A percentile compares a stretch with the other conserved stretches of the same genome.
phyloP scores from a whole-genome alignment of 2,113 vertebrate species.

The Ursus arctos region DNA sequence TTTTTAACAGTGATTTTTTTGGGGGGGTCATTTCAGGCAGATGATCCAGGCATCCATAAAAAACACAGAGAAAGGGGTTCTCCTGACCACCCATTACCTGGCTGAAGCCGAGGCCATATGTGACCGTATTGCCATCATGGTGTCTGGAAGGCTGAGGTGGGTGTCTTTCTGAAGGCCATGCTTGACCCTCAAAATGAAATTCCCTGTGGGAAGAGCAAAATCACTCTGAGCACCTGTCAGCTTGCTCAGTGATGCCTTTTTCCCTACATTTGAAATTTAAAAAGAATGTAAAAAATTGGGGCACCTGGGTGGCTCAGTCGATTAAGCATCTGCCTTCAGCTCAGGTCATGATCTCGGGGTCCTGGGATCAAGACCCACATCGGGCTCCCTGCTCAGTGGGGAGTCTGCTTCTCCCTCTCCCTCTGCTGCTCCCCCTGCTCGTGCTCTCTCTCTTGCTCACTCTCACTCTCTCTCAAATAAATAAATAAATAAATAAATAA shows the following conservation, averaged over 20 bases:
- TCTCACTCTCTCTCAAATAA: too few species aligned
- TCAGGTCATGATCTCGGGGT: too few species aligned
- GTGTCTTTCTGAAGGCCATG: background rate
- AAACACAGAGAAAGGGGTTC: constrained; percentile 90
- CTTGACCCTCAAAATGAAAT: background rate
- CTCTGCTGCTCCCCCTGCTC: too few species aligned
- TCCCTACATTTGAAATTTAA: background rate
- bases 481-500: too few species aligned
- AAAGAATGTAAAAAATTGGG: background rate
- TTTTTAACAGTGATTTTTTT: background rate
- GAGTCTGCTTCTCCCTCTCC: too few species aligned
- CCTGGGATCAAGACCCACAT: too few species aligned
- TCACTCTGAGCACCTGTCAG: accelerated
- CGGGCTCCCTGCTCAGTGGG: too few species aligned
- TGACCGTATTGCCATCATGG: constrained; percentile 96
- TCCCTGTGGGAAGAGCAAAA: background rate
- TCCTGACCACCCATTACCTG: constrained; percentile 96
- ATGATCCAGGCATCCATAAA: constrained; percentile 93
- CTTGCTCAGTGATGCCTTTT: background rate
- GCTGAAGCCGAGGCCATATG: constrained; percentile 97
- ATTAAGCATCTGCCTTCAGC: too few species aligned
- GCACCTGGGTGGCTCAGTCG: too few species aligned
- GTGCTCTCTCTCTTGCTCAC: too few species aligned
- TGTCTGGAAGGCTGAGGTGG: constrained; percentile 95
- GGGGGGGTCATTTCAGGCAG: constrained; percentile 86